A percentile compares a stretch with the other conserved stretches of the same genome.
Conservation (phyloP, 2,888 invertebrate species). For the Clistopyga incitator region DNA sequence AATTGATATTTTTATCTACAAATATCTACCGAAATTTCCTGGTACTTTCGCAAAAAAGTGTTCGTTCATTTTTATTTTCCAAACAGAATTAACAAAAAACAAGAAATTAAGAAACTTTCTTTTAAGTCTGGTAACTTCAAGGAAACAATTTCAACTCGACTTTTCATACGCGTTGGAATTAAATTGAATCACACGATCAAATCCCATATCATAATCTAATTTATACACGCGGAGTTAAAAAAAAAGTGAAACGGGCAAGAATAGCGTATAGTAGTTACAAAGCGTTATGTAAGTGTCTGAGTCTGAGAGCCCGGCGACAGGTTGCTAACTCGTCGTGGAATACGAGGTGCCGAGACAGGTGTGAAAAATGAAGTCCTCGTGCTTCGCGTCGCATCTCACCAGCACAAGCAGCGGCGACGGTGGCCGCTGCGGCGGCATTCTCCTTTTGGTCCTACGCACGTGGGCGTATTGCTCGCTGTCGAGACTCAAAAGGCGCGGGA, state of each 20-base stretch:
- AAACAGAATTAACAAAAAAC: too few relatives aligned
- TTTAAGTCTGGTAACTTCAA: too few relatives aligned
- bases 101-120: too few relatives aligned
- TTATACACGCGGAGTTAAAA: neutral
- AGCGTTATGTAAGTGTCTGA: neutral
- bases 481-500: constrained; percentile 39
- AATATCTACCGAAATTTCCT: too few relatives aligned
- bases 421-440: constrained; percentile 1
- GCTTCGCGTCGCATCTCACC: constrained; percentile 28
- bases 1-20: too few relatives aligned
- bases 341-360: constrained; percentile 45
- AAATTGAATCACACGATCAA: neutral
- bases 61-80: too few relatives aligned
- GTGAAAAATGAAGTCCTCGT: constrained; percentile 51
- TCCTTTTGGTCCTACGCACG: constrained; percentile 34
- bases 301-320: constrained; percentile 10
- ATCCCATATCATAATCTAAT: constrained; percentile 6
- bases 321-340: constrained; percentile 30
- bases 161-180: neutral
- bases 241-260: neutral
- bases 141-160: neutral
- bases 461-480: constrained; percentile 38
- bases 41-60: too few relatives aligned
- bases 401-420: neutral
- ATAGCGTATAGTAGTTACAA: constrained; percentile 6